Conservation (phyloP, 2,888 invertebrate species). For the Synergus laeviventris region DNA sequence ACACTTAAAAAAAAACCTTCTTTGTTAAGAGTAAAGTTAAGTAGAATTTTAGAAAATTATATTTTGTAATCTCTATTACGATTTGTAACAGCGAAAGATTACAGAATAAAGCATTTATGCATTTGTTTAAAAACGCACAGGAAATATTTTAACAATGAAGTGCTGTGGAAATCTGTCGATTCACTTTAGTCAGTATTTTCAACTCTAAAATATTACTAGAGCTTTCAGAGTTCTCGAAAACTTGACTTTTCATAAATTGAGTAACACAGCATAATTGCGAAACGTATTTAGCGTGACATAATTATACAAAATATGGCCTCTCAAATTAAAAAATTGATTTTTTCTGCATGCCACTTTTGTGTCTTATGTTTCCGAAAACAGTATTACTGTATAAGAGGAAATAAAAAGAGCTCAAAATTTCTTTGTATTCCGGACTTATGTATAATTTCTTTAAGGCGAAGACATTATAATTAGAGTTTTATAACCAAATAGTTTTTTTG, state of each 20-base stretch:
- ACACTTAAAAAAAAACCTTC: neutral
- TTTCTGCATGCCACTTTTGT: constrained; percentile 33
- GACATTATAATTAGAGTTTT: constrained; percentile 27
- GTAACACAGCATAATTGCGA: neutral
- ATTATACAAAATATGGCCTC: constrained; percentile 9
- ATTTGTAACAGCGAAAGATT: neutral
- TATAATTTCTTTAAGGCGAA: constrained; percentile 2
- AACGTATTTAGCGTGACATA: constrained; percentile 7
- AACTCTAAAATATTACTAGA: constrained; percentile 6
- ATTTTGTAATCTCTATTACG: neutral
- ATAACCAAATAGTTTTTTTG: constrained; percentile 23
- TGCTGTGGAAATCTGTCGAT: neutral
- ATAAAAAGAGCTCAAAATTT: constrained; percentile 23
- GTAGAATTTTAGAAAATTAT: neutral
- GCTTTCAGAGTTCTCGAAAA: neutral
- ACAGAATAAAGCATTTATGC: neutral
- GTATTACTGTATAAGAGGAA: constrained; percentile 3
- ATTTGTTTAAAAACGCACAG: constrained; percentile 23
- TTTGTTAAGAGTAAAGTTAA: neutral
- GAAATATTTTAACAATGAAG: neutral
- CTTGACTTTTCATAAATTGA: neutral
- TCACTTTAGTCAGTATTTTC: constrained; percentile 1
- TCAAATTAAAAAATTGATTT: neutral
- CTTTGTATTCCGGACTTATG: constrained; percentile 10
- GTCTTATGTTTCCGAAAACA: constrained; percentile 19